Evolutionary conservation across 2,888 invertebrate species (phyloP).

Genomic region (Sphinx pinastri): DNA sequence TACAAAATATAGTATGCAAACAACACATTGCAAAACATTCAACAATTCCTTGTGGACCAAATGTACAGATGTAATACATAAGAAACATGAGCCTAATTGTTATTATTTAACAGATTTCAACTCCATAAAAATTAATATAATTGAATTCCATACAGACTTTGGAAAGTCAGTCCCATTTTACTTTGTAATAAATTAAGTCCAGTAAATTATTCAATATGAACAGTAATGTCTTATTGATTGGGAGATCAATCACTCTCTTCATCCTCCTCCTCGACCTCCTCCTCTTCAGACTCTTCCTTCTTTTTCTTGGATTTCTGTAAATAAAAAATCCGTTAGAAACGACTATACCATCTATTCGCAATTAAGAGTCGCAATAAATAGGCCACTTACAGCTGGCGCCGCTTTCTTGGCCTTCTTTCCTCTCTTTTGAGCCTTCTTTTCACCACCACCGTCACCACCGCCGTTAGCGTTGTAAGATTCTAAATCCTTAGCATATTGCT

Average conservation of each 20-base stretch:
- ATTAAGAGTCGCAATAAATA: neutral
- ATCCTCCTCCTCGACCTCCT: slow-evolving; percentile 86
- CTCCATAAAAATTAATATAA: slow-evolving; percentile 42
- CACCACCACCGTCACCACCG: slow-evolving; percentile 83
- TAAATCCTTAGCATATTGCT: slow-evolving; percentile 94
- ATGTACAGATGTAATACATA: slow-evolving; percentile 54
- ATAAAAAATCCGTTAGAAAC: slow-evolving; percentile 27
- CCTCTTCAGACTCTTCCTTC: slow-evolving; percentile 87
- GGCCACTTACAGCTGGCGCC: slow-evolving; percentile 67
- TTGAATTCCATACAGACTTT: slow-evolving; percentile 69
- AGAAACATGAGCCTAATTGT: slow-evolving; percentile 45
- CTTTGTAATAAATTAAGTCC: slow-evolving; percentile 84
- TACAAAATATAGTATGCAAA: slow-evolving; percentile 56
- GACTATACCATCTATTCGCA: neutral
- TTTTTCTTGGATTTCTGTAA: slow-evolving; percentile 81
- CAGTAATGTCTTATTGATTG: slow-evolving; percentile 70
- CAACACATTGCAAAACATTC: slow-evolving; percentile 60
- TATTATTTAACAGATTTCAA: slow-evolving; percentile 41
- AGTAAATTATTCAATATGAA: slow-evolving; percentile 83
- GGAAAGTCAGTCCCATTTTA: slow-evolving; percentile 81
- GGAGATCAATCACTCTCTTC: slow-evolving; percentile 87
- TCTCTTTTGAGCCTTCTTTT: slow-evolving; percentile 84
- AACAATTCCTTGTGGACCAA: slow-evolving; percentile 68
- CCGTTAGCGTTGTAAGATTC: slow-evolving; percentile 94
- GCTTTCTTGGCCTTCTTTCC: slow-evolving; percentile 82